Conservation (phyloP, 2,113 vertebrate species). For the Heterocephalus glaber region DNA sequence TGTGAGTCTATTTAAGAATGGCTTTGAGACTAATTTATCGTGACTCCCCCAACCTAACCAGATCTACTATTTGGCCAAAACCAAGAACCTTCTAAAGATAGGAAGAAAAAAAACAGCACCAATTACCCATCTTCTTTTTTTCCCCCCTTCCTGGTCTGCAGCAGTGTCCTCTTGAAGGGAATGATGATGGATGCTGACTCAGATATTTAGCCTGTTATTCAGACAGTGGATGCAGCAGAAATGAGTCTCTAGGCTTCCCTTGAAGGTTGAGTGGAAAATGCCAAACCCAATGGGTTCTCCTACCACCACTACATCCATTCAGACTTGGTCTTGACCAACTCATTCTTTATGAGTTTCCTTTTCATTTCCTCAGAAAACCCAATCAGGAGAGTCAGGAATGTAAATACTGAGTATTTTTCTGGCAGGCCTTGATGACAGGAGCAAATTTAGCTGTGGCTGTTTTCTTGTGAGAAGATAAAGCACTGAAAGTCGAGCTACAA, state of each 20-base stretch:
- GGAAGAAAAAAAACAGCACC: neutral
- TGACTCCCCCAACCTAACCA: neutral
- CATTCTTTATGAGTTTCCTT: neutral
- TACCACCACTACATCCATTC: neutral
- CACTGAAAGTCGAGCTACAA: neutral
- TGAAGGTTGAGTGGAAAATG: neutral
- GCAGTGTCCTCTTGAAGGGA: neutral
- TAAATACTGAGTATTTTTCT: conserved; percentile 16
- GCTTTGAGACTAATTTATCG: neutral
- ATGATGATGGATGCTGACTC: neutral
- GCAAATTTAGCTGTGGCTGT: neutral
- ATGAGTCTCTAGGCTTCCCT: neutral
- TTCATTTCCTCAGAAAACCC: neutral
- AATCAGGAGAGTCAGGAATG: neutral
- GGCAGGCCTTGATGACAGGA: neutral
- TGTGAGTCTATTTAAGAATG: neutral
- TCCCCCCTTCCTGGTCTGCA: neutral
- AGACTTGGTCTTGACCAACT: neutral
- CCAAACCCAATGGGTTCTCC: neutral
- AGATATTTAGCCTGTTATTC: neutral
- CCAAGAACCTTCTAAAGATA: neutral
- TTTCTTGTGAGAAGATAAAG: neutral
- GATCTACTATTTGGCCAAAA: neutral
- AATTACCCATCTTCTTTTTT: neutral
- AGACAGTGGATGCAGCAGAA: neutral